A percentile compares a stretch with the other conserved stretches of the same genome.
phyloP scores from a whole-genome alignment of 2,888 invertebrate species.

The Leptogaster cylindrica region DNA sequence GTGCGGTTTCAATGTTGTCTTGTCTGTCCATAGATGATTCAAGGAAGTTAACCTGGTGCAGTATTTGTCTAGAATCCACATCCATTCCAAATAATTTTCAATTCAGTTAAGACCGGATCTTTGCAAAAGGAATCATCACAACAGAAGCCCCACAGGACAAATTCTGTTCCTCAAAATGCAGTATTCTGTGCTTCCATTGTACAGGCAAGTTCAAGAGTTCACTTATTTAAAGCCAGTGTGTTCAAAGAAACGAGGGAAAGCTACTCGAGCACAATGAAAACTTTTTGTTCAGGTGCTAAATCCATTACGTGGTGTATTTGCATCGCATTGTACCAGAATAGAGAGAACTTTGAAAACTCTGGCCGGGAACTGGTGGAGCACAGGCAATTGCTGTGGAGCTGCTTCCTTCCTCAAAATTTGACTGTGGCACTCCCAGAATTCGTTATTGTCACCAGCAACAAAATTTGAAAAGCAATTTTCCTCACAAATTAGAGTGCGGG shows the following conservation, averaged over 20 bases:
- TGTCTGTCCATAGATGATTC: too few relatives aligned
- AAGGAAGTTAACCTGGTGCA: too few relatives aligned
- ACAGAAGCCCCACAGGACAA: too few relatives aligned
- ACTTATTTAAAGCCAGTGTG: conserved; percentile 19
- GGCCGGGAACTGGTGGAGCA: neutral
- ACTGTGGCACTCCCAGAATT: neutral
- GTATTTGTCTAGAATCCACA: too few relatives aligned
- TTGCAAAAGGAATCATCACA: too few relatives aligned
- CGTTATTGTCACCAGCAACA: conserved; percentile 1
- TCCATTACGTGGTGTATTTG: conserved; percentile 41
- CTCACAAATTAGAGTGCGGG: neutral
- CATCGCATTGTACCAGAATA: conserved; percentile 24
- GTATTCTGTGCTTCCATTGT: conserved; percentile 7
- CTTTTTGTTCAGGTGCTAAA: conserved; percentile 38
- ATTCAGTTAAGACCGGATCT: too few relatives aligned
- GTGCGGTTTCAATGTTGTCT: too few relatives aligned
- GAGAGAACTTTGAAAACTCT: conserved; percentile 28
- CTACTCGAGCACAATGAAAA: conserved; percentile 16
- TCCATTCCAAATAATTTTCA: too few relatives aligned
- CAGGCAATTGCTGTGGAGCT: conserved; percentile 3
- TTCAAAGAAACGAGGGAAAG: conserved; percentile 3
- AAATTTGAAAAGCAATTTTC: conserved; percentile 16
- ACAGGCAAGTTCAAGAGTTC: neutral
- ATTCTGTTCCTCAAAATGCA: too few relatives aligned
- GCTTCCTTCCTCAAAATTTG: neutral